Conservation (phyloP, 1,140 invertebrate genomes). For the Drosophila sucinea region DNA sequence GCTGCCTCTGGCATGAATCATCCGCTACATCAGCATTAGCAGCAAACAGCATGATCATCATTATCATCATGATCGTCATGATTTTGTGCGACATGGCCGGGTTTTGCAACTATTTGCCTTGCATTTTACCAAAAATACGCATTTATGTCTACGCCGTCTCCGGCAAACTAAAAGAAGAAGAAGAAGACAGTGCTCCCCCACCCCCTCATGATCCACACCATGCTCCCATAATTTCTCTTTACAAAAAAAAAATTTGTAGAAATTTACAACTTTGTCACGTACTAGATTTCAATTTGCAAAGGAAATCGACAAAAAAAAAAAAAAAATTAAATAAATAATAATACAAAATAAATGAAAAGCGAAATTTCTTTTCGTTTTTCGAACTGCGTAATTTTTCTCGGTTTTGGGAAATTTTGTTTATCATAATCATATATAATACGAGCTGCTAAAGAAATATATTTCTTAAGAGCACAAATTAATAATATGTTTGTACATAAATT, state of each 20-base stretch:
- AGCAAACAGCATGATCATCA: constrained; percentile 14
- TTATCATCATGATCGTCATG: constrained; percentile 22
- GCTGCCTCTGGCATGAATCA: constrained; percentile 74
- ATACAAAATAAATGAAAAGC: constrained; percentile 11
- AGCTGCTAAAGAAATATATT: constrained; percentile 55
- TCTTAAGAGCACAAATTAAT: constrained; percentile 42
- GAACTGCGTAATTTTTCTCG: neutral
- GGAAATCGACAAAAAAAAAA: constrained; percentile 36
- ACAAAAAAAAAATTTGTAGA: constrained; percentile 54
- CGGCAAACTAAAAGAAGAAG: constrained; percentile 35
- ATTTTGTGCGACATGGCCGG: constrained; percentile 10
- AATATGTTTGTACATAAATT: constrained; percentile 57
- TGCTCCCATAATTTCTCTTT: constrained; percentile 74
- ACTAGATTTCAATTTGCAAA: constrained; percentile 50
- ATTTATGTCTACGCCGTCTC: constrained; percentile 77
- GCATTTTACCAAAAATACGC: constrained; percentile 74
- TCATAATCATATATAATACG: constrained; percentile 32
- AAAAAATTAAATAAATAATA: no score
- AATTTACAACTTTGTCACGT: constrained; percentile 74
- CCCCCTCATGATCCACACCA: constrained; percentile 45
- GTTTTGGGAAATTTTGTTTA: constrained; percentile 48
- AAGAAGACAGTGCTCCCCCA: constrained; percentile 15
- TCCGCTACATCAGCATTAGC: constrained; percentile 24
- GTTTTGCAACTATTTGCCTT: constrained; percentile 64
- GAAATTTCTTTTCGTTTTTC: neutral